Conservation (phyloP, 2,113 vertebrate genomes). For the Gorsachius goisagi region DNA sequence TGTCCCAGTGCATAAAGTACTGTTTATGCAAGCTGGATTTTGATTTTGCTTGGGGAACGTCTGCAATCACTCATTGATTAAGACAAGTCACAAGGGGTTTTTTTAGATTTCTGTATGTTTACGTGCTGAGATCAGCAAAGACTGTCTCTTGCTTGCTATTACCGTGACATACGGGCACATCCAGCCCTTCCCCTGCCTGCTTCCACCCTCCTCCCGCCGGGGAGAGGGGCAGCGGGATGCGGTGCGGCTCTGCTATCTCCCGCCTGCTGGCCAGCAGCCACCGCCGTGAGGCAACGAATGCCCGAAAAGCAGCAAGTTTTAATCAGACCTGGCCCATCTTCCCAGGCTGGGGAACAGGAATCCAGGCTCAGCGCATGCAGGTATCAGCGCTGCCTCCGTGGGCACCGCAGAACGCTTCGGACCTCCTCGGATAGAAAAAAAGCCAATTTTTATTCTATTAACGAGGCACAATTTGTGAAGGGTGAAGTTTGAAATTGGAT, state of each 20-base stretch:
- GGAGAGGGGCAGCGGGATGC: neutral
- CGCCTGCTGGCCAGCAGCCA: neutral
- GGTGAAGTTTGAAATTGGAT: fast-evolving
- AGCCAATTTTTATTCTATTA: fast-evolving
- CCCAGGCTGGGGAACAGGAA: neutral
- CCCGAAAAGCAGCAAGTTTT: neutral
- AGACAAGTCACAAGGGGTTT: neutral
- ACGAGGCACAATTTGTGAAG: neutral
- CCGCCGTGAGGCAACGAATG: neutral
- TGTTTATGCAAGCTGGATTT: neutral
- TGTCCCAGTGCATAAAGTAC: neutral
- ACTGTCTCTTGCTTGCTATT: neutral
- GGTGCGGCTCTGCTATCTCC: neutral
- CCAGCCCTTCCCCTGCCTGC: neutral
- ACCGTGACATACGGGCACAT: neutral
- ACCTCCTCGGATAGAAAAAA: neutral
- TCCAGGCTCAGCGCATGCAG: fast-evolving
- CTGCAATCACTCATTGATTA: neutral
- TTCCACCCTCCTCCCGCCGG: neutral
- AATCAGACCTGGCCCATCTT: neutral
- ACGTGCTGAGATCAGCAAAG: neutral
- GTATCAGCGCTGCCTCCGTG: neutral
- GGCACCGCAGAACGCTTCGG: neutral
- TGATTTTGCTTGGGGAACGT: neutral
- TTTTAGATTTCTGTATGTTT: neutral